Conservation (phyloP, 2,113 vertebrate species). For the Xenus cinereus region DNA sequence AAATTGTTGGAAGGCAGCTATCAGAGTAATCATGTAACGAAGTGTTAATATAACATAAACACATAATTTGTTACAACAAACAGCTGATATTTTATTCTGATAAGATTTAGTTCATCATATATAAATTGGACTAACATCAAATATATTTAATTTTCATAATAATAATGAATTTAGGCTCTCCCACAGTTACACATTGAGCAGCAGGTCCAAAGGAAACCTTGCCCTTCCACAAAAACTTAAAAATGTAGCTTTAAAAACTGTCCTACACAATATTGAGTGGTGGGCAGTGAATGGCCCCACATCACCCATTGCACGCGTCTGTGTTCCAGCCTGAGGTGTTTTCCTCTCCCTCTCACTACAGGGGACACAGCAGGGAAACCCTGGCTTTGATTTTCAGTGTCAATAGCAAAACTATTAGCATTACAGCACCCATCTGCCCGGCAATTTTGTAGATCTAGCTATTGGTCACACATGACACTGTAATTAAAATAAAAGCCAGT, state of each 20-base stretch:
- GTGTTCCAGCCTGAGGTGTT: accelerated
- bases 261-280: accelerated
- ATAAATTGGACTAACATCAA: not conserved
- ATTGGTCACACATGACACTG: not conserved
- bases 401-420: not conserved
- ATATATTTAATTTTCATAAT: not conserved
- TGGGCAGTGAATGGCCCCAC: not conserved
- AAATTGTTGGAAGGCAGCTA: not conserved
- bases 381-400: not conserved
- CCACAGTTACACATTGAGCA: not conserved
- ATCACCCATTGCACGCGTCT: accelerated
- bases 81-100: not conserved
- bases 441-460: not conserved
- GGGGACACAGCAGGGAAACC: not conserved
- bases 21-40: not conserved
- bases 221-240: not conserved
- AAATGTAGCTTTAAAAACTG: not conserved
- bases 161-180: not conserved
- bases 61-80: not conserved
- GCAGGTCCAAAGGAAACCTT: not conserved
- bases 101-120: not conserved
- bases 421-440: not conserved
- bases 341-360: not conserved
- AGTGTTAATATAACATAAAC: not conserved
- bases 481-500: not conserved